Conservation (phyloP, 2,888 invertebrate species). For the Spilosoma lubricipeda region DNA sequence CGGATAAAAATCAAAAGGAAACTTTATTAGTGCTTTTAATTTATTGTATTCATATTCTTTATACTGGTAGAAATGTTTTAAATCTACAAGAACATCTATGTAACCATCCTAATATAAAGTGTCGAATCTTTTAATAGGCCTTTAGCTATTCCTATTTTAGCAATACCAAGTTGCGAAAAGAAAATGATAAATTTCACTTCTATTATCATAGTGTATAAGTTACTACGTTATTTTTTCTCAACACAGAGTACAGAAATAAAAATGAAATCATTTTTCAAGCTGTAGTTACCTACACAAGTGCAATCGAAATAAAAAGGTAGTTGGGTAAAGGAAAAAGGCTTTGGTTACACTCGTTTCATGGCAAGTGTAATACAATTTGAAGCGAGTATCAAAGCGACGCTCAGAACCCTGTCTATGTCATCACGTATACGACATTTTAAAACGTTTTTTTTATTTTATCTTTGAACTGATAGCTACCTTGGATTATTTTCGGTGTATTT, state of each 20-base stretch:
- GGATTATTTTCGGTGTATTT: neutral
- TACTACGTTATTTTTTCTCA: neutral
- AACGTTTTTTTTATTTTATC: slow-evolving; percentile 7
- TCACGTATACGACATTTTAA: slow-evolving; percentile 15
- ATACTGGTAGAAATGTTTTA: too few relatives aligned
- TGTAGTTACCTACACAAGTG: slow-evolving; percentile 74
- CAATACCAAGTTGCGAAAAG: too few relatives aligned
- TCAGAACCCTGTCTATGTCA: slow-evolving; percentile 23
- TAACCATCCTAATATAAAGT: too few relatives aligned
- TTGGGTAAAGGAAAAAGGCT: slow-evolving; percentile 67
- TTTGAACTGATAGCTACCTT: slow-evolving; percentile 9
- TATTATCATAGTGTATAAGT: neutral
- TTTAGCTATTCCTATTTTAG: neutral
- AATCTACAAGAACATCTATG: too few relatives aligned
- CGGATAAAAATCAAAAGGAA: too few relatives aligned
- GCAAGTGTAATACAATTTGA: slow-evolving; percentile 75
- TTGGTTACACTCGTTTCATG: slow-evolving; percentile 68
- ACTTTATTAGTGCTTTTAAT: too few relatives aligned
- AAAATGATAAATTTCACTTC: neutral
- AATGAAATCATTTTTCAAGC: slow-evolving; percentile 51
- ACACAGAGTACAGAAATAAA: slow-evolving; percentile 3
- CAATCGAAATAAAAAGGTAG: slow-evolving; percentile 71
- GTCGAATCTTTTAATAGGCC: neutral
- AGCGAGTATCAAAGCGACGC: slow-evolving; percentile 71
- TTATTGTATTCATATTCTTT: too few relatives aligned